phyloP scores from a whole-genome alignment of 2,888 invertebrate genomes.

The Catocala nupta region DNA sequence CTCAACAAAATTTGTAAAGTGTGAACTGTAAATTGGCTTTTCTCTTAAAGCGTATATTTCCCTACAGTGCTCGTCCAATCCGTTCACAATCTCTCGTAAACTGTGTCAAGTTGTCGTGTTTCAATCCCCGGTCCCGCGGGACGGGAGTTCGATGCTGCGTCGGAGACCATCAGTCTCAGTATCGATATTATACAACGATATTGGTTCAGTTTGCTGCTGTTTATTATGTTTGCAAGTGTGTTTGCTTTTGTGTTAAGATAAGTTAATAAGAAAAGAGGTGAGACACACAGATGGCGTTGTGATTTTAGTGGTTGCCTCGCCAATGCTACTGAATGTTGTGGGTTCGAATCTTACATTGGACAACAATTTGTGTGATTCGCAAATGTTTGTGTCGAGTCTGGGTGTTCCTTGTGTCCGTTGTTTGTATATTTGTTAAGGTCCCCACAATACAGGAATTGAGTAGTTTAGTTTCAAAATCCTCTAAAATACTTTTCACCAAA shows the following conservation, averaged over 20 bases:
- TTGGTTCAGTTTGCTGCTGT: slow-evolving; percentile 26
- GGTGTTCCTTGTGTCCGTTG: no score
- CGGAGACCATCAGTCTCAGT: slow-evolving; percentile 41
- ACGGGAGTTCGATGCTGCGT: slow-evolving; percentile 42
- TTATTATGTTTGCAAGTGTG: neutral
- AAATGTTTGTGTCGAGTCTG: no score
- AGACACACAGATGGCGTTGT: no score
- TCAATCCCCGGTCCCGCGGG: slow-evolving; percentile 49
- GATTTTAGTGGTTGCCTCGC: no score
- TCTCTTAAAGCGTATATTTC: slow-evolving; percentile 38
- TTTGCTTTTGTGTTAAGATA: neutral
- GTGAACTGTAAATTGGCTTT: slow-evolving; percentile 16
- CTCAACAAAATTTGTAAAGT: slow-evolving; percentile 2
- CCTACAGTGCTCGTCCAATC: slow-evolving; percentile 40
- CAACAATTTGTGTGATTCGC: no score
- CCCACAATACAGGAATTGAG: no score
- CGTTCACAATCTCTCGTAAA: slow-evolving; percentile 49
- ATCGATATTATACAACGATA: slow-evolving; percentile 48
- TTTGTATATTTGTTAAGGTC: no score
- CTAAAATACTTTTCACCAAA: no score
- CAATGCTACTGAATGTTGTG: no score
- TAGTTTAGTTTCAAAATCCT: no score
- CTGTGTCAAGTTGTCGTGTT: slow-evolving; percentile 56
- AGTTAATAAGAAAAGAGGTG: no score
- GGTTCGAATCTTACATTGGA: no score